Evolutionary conservation across 1,140 invertebrate genomes (phyloP).

Genomic region (Brachionus koreanus): DNA sequence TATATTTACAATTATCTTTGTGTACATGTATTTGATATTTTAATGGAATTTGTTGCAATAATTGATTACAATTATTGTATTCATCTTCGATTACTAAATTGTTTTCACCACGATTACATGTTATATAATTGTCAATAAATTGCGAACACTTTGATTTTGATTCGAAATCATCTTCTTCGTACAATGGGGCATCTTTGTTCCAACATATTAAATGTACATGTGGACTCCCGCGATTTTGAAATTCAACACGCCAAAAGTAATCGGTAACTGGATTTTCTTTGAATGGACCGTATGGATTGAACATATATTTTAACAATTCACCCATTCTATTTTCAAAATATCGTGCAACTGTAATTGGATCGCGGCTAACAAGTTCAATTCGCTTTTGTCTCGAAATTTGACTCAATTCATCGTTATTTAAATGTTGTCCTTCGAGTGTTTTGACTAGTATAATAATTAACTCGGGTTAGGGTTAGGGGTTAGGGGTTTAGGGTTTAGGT

Average conservation of each 20-base stretch:
- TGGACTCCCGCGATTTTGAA: conserved; percentile 20
- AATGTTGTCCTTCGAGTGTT: not conserved
- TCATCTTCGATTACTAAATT: not conserved
- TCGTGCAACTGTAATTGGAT: not conserved
- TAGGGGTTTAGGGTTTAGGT: too few species aligned
- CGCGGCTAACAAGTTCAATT: not conserved
- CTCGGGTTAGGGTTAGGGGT: too few species aligned
- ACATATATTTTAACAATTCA: not conserved
- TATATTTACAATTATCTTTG: not conserved
- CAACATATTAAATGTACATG: not conserved
- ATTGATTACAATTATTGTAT: not conserved
- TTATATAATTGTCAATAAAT: conserved; percentile 20
- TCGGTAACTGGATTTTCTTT: not conserved
- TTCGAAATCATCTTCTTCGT: not conserved
- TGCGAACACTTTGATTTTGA: not conserved
- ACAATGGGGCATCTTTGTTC: not conserved
- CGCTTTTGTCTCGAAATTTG: not conserved
- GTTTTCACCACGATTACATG: not conserved
- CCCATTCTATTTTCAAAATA: conserved; percentile 1
- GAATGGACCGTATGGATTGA: not conserved
- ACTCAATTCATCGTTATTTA: not conserved
- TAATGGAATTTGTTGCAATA: not conserved
- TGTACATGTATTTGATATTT: not conserved
- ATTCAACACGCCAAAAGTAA: conserved; percentile 23
- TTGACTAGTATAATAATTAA: not conserved